Evolutionary conservation across 2,113 vertebrate species (phyloP).

Genomic region (Morone saxatilis): DNA sequence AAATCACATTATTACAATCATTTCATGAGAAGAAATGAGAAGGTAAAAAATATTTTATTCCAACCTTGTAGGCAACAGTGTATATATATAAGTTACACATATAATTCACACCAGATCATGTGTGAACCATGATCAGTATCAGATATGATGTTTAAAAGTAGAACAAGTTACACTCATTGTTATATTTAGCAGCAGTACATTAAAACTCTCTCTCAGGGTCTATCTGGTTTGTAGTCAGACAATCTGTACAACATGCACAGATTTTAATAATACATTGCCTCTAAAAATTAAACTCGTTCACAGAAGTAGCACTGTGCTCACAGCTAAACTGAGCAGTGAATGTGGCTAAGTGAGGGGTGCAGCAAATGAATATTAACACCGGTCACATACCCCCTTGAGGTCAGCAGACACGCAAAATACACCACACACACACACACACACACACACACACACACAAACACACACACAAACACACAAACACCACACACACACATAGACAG

Average conservation of each 20-base stretch:
- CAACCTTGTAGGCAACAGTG: too few species aligned
- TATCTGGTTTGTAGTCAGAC: slow-evolving; percentile 30
- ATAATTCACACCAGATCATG: not conserved
- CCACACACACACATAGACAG: not conserved
- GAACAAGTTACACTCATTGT: slow-evolving; percentile 11
- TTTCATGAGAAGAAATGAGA: too few species aligned
- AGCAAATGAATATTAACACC: slow-evolving; percentile 22
- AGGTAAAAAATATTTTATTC: too few species aligned
- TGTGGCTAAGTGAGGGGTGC: slow-evolving; percentile 24
- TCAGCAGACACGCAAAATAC: slow-evolving; percentile 2
- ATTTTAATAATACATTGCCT: slow-evolving; percentile 50
- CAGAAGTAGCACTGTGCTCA: slow-evolving; percentile 3
- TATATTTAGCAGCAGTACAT: slow-evolving; percentile 18
- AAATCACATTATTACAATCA: too few species aligned
- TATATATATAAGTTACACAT: too few species aligned
- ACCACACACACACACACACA: not conserved
- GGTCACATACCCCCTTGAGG: slow-evolving; percentile 18
- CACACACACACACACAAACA: not conserved
- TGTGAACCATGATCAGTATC: not conserved
- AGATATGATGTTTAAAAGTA: slow-evolving; percentile 5
- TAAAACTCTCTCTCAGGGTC: slow-evolving; percentile 11
- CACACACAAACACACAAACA: not conserved
- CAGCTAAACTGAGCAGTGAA: not conserved
- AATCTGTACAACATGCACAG: slow-evolving; percentile 29
- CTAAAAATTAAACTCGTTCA: slow-evolving; percentile 31